Evolutionary conservation across 2,113 vertebrate species (phyloP).

Genomic region (Hucho hucho): DNA sequence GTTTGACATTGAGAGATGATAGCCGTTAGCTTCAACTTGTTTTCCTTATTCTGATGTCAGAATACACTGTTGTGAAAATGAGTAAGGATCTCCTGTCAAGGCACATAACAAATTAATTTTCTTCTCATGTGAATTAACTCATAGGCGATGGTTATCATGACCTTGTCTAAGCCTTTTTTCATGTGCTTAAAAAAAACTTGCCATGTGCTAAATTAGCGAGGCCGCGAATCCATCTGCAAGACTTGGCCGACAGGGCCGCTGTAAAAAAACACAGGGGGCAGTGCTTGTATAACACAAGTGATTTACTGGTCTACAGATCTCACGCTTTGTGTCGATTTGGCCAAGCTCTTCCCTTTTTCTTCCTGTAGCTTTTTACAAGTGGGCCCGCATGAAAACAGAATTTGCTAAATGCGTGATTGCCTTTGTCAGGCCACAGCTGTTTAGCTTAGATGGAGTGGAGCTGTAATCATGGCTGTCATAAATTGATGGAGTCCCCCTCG

Average conservation of each 20-base stretch:
- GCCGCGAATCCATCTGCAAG: conserved; percentile 62
- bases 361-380: conserved; percentile 57
- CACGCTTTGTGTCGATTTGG: conserved; percentile 73
- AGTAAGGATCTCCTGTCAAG: conserved; percentile 16
- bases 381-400: conserved; percentile 63
- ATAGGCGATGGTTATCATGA: conserved; percentile 41
- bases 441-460: conserved; percentile 66
- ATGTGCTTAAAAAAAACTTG: conserved; percentile 48
- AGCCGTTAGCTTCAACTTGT: not conserved
- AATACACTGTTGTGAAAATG: conserved; percentile 24
- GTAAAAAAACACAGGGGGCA: conserved; percentile 72
- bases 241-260: conserved; percentile 61
- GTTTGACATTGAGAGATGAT: conserved; percentile 12
- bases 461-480: conserved; percentile 69
- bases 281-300: conserved; percentile 73
- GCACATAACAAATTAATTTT: conserved; percentile 18
- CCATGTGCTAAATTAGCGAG: conserved; percentile 50
- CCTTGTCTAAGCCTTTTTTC: conserved; percentile 18
- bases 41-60: not conserved
- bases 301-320: conserved; percentile 73
- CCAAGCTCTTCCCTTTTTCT: conserved; percentile 31
- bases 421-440: conserved; percentile 68
- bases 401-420: conserved; percentile 62
- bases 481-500: conserved; percentile 63
- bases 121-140: conserved; percentile 28